A percentile compares a stretch with the other conserved stretches of the same genome.
phyloP scores from a whole-genome alignment of 2,888 invertebrate species.

The Saturnia japonica region DNA sequence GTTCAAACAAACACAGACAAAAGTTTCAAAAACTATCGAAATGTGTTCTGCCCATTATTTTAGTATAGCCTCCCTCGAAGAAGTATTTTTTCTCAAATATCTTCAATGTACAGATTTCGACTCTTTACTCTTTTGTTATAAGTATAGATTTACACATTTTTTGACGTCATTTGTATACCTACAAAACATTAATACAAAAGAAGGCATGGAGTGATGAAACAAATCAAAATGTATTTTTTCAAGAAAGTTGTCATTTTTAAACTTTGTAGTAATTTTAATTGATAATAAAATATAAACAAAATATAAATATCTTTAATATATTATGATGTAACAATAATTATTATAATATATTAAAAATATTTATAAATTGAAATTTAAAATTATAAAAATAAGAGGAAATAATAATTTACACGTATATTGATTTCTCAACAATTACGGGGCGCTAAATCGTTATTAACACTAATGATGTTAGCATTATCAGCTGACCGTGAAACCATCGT shows the following conservation, averaged over 20 bases:
- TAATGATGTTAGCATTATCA: constrained; percentile 40
- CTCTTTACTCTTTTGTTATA: too few species aligned
- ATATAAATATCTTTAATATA: constrained; percentile 3
- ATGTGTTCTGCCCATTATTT: too few species aligned
- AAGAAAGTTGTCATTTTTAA: neutral
- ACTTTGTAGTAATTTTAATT: neutral
- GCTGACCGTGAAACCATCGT: constrained; percentile 59
- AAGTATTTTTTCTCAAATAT: too few species aligned
- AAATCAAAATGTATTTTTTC: neutral
- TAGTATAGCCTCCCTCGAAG: too few species aligned
- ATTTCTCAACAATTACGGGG: neutral
- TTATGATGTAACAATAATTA: neutral
- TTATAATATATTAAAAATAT: neutral
- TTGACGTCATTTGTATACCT: too few species aligned
- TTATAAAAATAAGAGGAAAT: neutral
- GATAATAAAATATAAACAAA: neutral
- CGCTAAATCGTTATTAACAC: constrained; percentile 31
- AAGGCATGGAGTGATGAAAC: neutral
- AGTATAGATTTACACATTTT: neutral
- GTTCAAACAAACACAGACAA: too few species aligned
- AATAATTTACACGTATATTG: neutral
- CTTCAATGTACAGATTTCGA: too few species aligned
- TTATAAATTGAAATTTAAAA: neutral
- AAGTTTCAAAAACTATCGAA: too few species aligned
- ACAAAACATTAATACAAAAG: neutral